Base-by-base conservation (phyloP, 2,113 vertebrate species). In the Ammodramus savannarum region DNA sequence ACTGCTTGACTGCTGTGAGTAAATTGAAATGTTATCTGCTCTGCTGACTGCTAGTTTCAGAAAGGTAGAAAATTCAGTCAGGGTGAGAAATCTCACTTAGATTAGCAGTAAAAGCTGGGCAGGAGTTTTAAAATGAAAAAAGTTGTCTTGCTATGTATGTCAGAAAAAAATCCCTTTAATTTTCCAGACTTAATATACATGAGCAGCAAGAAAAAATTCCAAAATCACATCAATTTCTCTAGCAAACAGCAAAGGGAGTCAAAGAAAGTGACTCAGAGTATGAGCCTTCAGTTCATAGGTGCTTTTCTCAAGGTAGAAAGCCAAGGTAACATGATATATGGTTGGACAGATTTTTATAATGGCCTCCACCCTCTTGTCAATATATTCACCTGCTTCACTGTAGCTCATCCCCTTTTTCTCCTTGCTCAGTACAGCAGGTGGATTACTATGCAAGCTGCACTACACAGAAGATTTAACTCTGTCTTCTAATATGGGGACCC, bases 401-500 rank as follows among this genome's bases (percentile, higher is more conserved):
- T 15, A 46, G 61, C 4, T 41, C 11, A 0, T 43, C 32, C 67
- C 39, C 49, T 73, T 79, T 94, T 91, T 22, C 7, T 82, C 27
- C 66, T 78, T 51, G 34, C 12, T 73, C 69, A 68, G 83, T 43
- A 36, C 32, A 59, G 44, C 49, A 43, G 13, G 85, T 87, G 83
- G 80, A 89, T 52, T 92, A 85, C 73, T 62, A 96, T 97, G 96
- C 3, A 39, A 49, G 19, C 87, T 69, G 9, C 51, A 74, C 49
- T 32, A 32, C 57, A 38, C 39, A 51, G 96, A 87, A 91, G 78
- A 71, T 19, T 77, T 74, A 6, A 62, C 32, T 38, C 31, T 49
- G n/a, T 76, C 48, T 95, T 87, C 81, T 95, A 96, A 80, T 41
- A 97, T 97, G 96, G 52, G 88, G 41, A 93, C 74, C 2, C 85